Percentiles rank a stretch among this genome's conserved stretches.
These are phyloP conservation scores for Cheiracanthium punctorium DNA, from an alignment of 2,888 invertebrate species.

Conservation along the genomic window DNA sequence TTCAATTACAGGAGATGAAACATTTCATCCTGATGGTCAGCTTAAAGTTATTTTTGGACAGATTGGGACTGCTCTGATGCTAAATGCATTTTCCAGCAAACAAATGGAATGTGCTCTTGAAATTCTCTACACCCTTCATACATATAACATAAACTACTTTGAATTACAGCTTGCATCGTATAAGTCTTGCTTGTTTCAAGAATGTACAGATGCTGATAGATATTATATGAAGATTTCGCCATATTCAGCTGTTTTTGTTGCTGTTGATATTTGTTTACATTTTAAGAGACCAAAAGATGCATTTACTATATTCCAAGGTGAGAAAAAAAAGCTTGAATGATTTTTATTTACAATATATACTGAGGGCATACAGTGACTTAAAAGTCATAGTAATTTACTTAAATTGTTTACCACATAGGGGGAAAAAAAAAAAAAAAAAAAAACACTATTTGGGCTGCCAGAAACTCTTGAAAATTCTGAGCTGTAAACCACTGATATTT, in stretches of 20 bases:
- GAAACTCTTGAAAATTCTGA: no score
- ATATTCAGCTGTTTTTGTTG: slow-evolving; percentile 22
- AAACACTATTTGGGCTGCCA: no score
- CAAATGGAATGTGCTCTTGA: not conserved
- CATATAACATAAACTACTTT: not conserved
- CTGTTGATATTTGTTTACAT: slow-evolving; percentile 37
- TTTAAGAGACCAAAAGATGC: slow-evolving; percentile 26
- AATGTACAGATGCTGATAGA: not conserved
- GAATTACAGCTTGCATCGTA: not conserved
- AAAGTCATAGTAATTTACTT: no score
- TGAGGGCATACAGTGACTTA: no score
- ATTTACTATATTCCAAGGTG: slow-evolving; percentile 29
- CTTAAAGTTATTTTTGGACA: not conserved
- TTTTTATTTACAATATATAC: no score
- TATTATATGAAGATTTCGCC: not conserved
- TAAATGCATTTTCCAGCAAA: not conserved
- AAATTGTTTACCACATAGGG: no score
- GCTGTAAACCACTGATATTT: no score
- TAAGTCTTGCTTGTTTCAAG: not conserved
- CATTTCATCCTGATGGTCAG: no score
- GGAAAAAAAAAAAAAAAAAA: no score
- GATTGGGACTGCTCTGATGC: not conserved
- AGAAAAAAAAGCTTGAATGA: no score
- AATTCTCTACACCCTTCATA: not conserved
- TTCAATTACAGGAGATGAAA: no score